A percentile compares a stretch with the other conserved stretches of the same genome.
phyloP scores from a whole-genome alignment of 2,888 invertebrate species.

The Drosophila anomalata region DNA sequence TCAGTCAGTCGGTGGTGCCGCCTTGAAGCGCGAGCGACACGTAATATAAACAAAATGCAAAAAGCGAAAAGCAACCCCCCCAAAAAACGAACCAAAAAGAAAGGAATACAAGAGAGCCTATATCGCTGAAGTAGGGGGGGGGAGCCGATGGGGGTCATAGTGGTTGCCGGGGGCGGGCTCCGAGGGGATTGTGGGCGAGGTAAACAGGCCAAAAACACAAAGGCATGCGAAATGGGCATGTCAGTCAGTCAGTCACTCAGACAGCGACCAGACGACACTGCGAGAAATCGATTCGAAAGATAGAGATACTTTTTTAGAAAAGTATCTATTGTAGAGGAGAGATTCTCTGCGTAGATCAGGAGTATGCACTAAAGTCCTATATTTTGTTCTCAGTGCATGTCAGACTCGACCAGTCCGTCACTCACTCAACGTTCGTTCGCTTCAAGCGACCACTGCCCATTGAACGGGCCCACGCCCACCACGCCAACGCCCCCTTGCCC shows the following conservation, averaged over 20 bases:
- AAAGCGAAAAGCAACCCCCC: constrained; percentile 48
- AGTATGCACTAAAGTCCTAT: not conserved
- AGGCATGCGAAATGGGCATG: constrained; percentile 66
- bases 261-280: constrained; percentile 27
- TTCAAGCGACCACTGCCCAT: constrained; percentile 63
- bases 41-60: constrained; percentile 76
- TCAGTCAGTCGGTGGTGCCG: constrained; percentile 57
- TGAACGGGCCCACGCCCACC: constrained; percentile 45
- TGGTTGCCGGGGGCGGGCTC: constrained; percentile 1
- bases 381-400: constrained; percentile 19
- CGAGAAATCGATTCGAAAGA: not conserved
- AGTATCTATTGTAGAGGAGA: too few species aligned
- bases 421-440: constrained; percentile 57
- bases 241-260: constrained; percentile 55
- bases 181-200: constrained; percentile 30
- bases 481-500: constrained; percentile 35
- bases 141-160: not conserved
- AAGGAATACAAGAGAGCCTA: constrained; percentile 44
- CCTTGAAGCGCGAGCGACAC: constrained; percentile 60
- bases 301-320: too few species aligned
- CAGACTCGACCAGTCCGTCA: constrained; percentile 45
- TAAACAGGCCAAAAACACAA: constrained; percentile 55
- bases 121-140: constrained; percentile 8
- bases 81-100: constrained; percentile 42
- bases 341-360: too few species aligned